Base-by-base conservation (phyloP, 2,797 vertebrate species). In the Trachurus trachurus region DNA sequence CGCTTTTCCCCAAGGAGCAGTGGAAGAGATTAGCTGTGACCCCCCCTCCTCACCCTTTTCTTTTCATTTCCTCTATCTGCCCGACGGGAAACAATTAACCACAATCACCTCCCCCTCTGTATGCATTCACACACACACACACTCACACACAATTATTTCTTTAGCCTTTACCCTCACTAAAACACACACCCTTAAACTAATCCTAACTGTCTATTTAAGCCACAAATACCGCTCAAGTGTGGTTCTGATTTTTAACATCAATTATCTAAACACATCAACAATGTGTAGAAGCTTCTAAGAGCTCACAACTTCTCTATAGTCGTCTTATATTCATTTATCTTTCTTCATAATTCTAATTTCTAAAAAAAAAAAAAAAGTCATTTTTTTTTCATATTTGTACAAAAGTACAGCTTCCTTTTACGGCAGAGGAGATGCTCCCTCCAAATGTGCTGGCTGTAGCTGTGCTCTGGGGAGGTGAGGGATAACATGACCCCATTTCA, bases 51-150 rank as follows among this genome's bases (percentile, higher is more conserved):
- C 80, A 74, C 65, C 83, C 78, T 57, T 78, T 85, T 87, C 89
- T 87, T 91, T 89, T 89, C 81, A 87, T 87, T 90, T 90, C 87
- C 87, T 90, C 82, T 75, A 90, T 87, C 80, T 71, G 75, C 84
- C 80, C 77, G 57, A 91, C 49, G 85, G 89, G 89, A 93, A 93
- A 94, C 92, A 95, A 96, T 95, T 96, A 95, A 90, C 77, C 70
- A 92, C 89, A 80, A 90, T 58, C 5, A 89, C 94, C 90, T 54
- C 91, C 93, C 93, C 94, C 87, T 86, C 91, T 72, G 61, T 76
- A 71, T 54, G 53, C 60, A 70, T 73, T 59, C 91, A 86, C 86
- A 91, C 1, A 81, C 89, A 90, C 89, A 90, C 93, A 92, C 86
- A 87, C 86, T 80, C 31, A 34, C 31, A 34, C 31, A 34, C 31